A percentile compares a stretch with the other conserved stretches of the same genome.
phyloP scores from a whole-genome alignment of 2,888 invertebrate genomes.

The Conus canariensis region DNA sequence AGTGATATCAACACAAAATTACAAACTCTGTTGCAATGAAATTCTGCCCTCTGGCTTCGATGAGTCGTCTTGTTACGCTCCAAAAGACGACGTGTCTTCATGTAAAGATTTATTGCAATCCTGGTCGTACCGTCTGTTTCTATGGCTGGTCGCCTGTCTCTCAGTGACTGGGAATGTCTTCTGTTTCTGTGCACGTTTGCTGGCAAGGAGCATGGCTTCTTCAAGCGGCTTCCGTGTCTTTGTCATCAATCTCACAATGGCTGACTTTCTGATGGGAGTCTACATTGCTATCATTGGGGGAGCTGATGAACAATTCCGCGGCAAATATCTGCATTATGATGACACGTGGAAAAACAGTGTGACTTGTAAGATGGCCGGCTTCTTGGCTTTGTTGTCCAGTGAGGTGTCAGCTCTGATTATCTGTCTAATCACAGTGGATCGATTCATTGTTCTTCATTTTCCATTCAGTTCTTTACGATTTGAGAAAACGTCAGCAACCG shows the following conservation, averaged over 20 bases:
- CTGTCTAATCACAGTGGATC: constrained; percentile 83
- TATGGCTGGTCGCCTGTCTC: background rate
- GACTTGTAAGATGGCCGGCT: constrained; percentile 59
- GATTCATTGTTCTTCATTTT: background rate
- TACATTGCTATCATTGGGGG: constrained; percentile 55
- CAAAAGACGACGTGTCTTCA: background rate
- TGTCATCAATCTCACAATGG: constrained; percentile 45
- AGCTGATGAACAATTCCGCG: constrained; percentile 59
- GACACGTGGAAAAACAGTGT: constrained; percentile 54
- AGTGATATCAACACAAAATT: background rate
- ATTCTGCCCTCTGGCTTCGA: background rate
- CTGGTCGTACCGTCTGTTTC: background rate
- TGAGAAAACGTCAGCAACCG: no score
- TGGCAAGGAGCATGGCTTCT: background rate
- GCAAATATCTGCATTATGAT: constrained; percentile 59
- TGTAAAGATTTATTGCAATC: constrained; percentile 5
- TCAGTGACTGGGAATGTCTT: constrained; percentile 16
- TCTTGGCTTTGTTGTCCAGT: constrained; percentile 78
- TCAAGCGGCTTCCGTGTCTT: constrained; percentile 38
- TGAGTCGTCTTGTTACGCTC: background rate
- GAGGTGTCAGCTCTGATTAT: constrained; percentile 83
- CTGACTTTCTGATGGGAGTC: constrained; percentile 58
- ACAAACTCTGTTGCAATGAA: background rate
- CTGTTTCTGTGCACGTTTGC: background rate
- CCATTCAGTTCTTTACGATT: no score